Conservation (phyloP, 2,113 vertebrate species). For the Caretta caretta region DNA sequence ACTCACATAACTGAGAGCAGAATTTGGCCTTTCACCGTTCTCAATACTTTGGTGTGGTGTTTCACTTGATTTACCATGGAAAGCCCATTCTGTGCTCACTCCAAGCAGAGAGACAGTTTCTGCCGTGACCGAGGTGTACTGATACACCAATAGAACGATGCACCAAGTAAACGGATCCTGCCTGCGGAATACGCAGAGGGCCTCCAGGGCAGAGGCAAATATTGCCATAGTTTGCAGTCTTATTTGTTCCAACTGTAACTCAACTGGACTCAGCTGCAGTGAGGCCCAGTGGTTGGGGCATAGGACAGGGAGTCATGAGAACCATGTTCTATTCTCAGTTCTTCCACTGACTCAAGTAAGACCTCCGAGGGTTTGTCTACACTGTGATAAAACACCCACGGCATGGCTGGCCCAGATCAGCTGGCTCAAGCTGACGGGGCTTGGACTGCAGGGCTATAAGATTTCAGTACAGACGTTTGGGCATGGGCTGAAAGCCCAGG, state of each 20-base stretch:
- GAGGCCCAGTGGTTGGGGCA: neutral
- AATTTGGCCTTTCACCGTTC: conserved; percentile 30
- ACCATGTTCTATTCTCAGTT: neutral
- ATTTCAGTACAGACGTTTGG: no score
- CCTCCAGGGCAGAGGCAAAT: conserved; percentile 22
- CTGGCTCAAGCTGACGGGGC: neutral
- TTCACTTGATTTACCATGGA: conserved; percentile 40
- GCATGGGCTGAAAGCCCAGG: no score
- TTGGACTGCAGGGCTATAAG: neutral
- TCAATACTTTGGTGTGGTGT: conserved; percentile 35
- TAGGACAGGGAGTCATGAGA: neutral
- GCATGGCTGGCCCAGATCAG: neutral
- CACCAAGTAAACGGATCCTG: neutral
- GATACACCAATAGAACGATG: conserved; percentile 29
- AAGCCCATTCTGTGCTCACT: conserved; percentile 51
- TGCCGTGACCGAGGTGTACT: conserved; percentile 32
- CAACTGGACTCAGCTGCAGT: neutral
- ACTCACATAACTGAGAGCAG: conserved; percentile 34
- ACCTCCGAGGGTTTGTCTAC: neutral
- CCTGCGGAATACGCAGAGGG: conserved; percentile 11
- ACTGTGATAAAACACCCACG: neutral
- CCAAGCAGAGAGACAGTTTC: conserved; percentile 10
- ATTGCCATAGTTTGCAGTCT: neutral
- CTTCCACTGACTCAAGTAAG: neutral
- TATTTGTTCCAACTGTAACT: neutral